Evolutionary conservation across 2,888 invertebrate genomes (phyloP).

Genomic region (Agriopis aurantiaria): DNA sequence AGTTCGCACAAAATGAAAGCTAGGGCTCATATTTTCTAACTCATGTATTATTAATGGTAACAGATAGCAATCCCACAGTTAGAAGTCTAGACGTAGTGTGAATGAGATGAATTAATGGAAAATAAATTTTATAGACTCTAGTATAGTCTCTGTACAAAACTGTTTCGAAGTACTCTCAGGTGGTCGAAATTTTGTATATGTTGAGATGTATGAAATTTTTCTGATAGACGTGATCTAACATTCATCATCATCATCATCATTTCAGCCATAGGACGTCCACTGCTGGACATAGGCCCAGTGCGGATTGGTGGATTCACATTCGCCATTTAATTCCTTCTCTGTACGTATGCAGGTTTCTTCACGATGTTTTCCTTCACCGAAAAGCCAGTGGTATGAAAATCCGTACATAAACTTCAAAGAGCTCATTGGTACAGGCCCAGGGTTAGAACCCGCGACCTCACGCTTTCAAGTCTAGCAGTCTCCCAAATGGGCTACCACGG

Average conservation of each 20-base stretch:
- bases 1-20: slow-evolving; percentile 70
- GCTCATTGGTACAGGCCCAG: too few species aligned
- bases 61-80: slow-evolving; percentile 73
- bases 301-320: too few species aligned
- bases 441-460: too few species aligned
- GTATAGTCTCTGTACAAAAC: slow-evolving; percentile 51
- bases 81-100: slow-evolving; percentile 76
- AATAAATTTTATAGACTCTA: slow-evolving; percentile 59
- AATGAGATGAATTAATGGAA: slow-evolving; percentile 77
- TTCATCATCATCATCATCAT: background rate
- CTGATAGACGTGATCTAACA: too few species aligned
- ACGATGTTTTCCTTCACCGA: too few species aligned
- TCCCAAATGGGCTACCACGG: too few species aligned
- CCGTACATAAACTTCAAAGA: too few species aligned
- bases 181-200: background rate
- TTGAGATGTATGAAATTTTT: background rate
- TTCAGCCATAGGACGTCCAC: background rate
- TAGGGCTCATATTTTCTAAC: slow-evolving; percentile 75
- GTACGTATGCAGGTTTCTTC: too few species aligned
- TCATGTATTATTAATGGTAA: slow-evolving; percentile 80
- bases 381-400: too few species aligned
- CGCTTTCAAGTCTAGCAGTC: too few species aligned
- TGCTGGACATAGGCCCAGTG: too few species aligned
- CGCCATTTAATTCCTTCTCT: too few species aligned
- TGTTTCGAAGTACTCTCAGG: slow-evolving; percentile 54